Conservation (phyloP, 2,797 vertebrate genomes). For the Sebastolobus altivelis region DNA sequence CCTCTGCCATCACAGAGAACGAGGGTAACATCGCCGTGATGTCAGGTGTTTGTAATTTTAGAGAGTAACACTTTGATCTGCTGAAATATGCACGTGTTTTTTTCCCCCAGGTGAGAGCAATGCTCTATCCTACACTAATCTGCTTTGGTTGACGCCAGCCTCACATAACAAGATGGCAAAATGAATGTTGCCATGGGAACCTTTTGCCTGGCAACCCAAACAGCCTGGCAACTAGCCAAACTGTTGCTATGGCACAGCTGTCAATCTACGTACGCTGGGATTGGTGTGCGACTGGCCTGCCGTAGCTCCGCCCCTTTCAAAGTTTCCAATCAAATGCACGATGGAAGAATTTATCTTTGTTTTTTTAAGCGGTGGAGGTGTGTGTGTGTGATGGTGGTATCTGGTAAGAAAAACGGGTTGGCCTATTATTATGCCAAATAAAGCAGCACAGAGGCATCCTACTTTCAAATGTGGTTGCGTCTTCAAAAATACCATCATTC, state of each 20-base stretch:
- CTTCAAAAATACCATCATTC: background rate
- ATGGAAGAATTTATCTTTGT: slow-evolving; percentile 31
- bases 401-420: background rate
- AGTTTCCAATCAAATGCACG: slow-evolving; percentile 69
- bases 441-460: slow-evolving; percentile 3
- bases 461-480: slow-evolving; percentile 3
- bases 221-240: slow-evolving; percentile 86
- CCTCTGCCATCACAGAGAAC: slow-evolving; percentile 8
- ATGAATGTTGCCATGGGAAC: slow-evolving; percentile 87
- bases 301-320: slow-evolving; percentile 57
- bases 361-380: slow-evolving; percentile 12
- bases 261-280: slow-evolving; percentile 75
- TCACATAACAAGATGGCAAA: slow-evolving; percentile 81
- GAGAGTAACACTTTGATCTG: slow-evolving; percentile 42
- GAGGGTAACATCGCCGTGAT: slow-evolving; percentile 17
- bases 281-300: slow-evolving; percentile 72
- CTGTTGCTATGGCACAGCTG: slow-evolving; percentile 87
- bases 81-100: slow-evolving; percentile 62
- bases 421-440: slow-evolving; percentile 2
- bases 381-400: slow-evolving; percentile 5
- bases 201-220: slow-evolving; percentile 86
- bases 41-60: slow-evolving; percentile 26
- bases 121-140: slow-evolving; percentile 71
- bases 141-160: slow-evolving; percentile 72
- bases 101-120: slow-evolving; percentile 66